Evolutionary conservation across 53 echinoderm and acorn worm genomes (phyloP).

Genomic region (Zoroaster sp.): DNA sequence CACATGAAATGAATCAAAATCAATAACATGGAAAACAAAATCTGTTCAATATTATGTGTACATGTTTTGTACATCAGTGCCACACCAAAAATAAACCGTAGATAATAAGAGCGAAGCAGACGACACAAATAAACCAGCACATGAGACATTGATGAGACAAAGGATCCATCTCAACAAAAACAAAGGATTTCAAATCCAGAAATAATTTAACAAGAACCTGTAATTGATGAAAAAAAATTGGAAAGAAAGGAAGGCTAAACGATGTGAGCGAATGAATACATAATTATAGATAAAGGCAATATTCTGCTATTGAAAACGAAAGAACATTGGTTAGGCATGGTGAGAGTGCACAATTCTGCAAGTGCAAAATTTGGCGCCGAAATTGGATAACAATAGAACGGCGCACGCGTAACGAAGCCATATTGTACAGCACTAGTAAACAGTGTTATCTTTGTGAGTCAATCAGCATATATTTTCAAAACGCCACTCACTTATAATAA

Average conservation of each 20-base stretch:
- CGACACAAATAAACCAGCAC: not conserved
- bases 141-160: slow-evolving; percentile 3
- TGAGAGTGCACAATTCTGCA: not conserved
- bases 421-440: not conserved
- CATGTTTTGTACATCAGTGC: not conserved
- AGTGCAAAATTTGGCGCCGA: slow-evolving; percentile 50
- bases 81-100: not conserved
- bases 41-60: not conserved
- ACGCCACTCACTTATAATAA: too few relatives aligned
- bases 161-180: not conserved
- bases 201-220: not conserved
- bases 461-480: too few relatives aligned
- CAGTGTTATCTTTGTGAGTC: too few relatives aligned
- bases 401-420: slow-evolving; percentile 26
- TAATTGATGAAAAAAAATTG: not conserved
- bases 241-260: not conserved
- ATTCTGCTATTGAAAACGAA: too few relatives aligned
- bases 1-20: too few relatives aligned
- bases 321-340: too few relatives aligned
- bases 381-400: slow-evolving; percentile 41
- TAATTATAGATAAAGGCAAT: too few relatives aligned
- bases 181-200: not conserved
- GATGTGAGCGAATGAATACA: too few relatives aligned
- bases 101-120: not conserved
- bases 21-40: not conserved